A percentile compares a stretch with the other conserved stretches of the same genome.
These are phyloP conservation scores for Epiblema foenella DNA, from an alignment of 2,888 invertebrate species.

Conservation along the genomic window DNA sequence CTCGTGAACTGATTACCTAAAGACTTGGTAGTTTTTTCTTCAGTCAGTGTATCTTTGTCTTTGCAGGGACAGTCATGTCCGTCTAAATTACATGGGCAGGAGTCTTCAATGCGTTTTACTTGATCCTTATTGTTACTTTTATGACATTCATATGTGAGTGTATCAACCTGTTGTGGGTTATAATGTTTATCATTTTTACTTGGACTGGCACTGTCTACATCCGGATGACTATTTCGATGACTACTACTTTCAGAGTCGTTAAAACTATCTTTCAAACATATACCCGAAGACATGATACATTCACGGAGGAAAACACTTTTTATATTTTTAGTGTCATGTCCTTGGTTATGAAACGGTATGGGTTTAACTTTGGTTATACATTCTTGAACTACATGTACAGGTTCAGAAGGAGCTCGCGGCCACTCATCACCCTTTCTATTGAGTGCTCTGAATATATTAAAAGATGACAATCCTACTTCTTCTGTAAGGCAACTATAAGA, in stretches of 20 bases:
- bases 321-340: slow-evolving; percentile 44
- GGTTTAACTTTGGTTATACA: slow-evolving; percentile 66
- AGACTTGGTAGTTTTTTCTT: slow-evolving; percentile 58
- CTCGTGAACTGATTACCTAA: slow-evolving; percentile 59
- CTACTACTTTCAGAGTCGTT: slow-evolving; percentile 51
- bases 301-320: slow-evolving; percentile 49
- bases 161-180: slow-evolving; percentile 60
- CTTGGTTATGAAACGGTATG: slow-evolving; percentile 53
- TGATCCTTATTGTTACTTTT: slow-evolving; percentile 62
- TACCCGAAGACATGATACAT: slow-evolving; percentile 62
- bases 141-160: slow-evolving; percentile 64
- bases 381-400: slow-evolving; percentile 66
- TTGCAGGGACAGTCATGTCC: slow-evolving; percentile 71
- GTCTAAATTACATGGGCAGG: slow-evolving; percentile 74
- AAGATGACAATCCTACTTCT: slow-evolving; percentile 56
- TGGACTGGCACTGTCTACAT: neutral
- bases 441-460: slow-evolving; percentile 55
- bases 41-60: slow-evolving; percentile 60
- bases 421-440: slow-evolving; percentile 46
- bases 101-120: slow-evolving; percentile 62
- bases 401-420: slow-evolving; percentile 53
- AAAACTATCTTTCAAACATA: slow-evolving; percentile 60
- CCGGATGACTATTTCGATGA: slow-evolving; percentile 42
- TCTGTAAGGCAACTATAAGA: slow-evolving; percentile 66
- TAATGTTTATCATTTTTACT: neutral